Conservation (phyloP, 2,113 vertebrate genomes). For the Colossoma macropomum region DNA sequence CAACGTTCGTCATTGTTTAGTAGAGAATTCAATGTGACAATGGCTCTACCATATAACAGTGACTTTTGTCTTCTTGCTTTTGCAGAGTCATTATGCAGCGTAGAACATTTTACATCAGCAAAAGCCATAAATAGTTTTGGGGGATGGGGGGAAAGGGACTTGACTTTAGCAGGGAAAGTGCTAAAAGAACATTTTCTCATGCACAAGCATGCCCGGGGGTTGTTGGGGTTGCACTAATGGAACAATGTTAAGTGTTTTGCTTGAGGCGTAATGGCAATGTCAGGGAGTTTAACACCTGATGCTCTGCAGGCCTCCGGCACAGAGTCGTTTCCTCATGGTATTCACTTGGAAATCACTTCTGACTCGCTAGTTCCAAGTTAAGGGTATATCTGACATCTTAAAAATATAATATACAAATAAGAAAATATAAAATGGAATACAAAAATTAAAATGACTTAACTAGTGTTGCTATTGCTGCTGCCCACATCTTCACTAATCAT, state of each 20-base stretch:
- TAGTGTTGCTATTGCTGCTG: neutral
- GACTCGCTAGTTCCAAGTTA: neutral
- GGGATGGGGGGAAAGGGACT: neutral
- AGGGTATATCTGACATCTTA: neutral
- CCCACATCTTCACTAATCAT: neutral
- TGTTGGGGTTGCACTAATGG: neutral
- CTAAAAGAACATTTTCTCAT: neutral
- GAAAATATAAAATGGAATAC: neutral
- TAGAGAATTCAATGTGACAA: neutral
- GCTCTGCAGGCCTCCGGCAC: neutral
- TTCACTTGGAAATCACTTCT: neutral
- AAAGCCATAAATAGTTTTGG: slow-evolving; percentile 7
- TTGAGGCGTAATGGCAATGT: neutral
- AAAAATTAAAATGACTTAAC: neutral
- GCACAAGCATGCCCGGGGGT: neutral
- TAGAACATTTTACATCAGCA: slow-evolving; percentile 26
- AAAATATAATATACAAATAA: neutral
- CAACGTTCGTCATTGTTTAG: neutral
- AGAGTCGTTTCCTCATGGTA: neutral
- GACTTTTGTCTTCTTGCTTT: neutral
- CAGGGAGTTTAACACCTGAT: neutral
- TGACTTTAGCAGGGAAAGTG: neutral
- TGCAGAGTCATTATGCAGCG: neutral
- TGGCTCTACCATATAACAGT: neutral
- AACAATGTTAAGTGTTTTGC: neutral